Base-by-base conservation (phyloP, 92 coral and sea anemone genomes). In the Pocillopora meandrina region DNA sequence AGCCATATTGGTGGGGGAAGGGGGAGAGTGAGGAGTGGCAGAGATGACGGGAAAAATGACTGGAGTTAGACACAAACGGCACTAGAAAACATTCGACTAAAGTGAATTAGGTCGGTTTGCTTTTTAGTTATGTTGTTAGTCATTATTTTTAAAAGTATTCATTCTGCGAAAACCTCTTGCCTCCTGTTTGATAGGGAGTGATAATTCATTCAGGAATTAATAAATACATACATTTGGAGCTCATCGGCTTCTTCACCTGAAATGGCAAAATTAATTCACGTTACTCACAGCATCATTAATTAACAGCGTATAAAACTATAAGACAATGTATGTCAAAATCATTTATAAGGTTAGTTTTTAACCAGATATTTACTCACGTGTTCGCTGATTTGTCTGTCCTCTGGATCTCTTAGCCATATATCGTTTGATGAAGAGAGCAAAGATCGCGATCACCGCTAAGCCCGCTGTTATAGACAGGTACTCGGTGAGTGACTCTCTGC, bases 221-320 rank as follows among this genome's bases (percentile, higher is more conserved):
- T 1, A 56, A 19, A 17, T 68, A 80, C 84, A 52, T 68, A 80
- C 84, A 75, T 33, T 6, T 33, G 49, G 20, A 23, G 11, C 10
- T 34, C 65, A 56, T 67, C 58, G 66, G 76, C 55, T 15, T 58
- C 63, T 34, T 68, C 67, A 36, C 19, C 84, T 80, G 76, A 80
- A 80, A 80, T 3, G 7, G 12, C 2, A 8, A 67, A 31, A 10
- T 16, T 11, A 18, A 56, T 17, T 15, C 9, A 23, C 36, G 14
- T 66, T 10, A 23, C 16, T 66, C 71, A 66, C 5, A 66, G 34
- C 17, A 66, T 63, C 31, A 11, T 3, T 18, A 63, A 9, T 17
- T 2, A 5, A 4, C n/a, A 14, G 23, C 67, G 67, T 18, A 63
- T 63, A n/a, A 3, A 23, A 4, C 20, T 19, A 12, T 18, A 63